Percentiles rank a stretch among this genome's conserved stretches.
Evolutionary conservation across 2,113 vertebrate species (phyloP).

Genomic region (Coturnix japonica): DNA sequence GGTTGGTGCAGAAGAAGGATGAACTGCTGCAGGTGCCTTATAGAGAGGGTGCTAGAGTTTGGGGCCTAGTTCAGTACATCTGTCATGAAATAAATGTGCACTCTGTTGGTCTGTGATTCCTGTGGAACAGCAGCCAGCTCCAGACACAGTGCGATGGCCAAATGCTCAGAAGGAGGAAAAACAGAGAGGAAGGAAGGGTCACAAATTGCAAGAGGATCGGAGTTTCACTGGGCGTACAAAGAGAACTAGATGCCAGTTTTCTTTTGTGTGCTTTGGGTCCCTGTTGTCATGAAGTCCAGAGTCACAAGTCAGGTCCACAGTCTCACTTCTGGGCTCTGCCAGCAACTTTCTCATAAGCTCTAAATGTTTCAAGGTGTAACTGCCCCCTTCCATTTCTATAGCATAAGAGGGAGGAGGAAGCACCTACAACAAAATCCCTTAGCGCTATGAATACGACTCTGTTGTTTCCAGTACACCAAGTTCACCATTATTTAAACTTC

Average conservation of each 20-base stretch:
- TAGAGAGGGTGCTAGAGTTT: not conserved
- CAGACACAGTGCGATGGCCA: not conserved
- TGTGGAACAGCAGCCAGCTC: not conserved
- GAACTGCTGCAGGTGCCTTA: not conserved
- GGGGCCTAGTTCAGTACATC: not conserved
- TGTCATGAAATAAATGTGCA: not conserved
- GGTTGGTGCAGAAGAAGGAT: not conserved
- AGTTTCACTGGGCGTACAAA: not conserved
- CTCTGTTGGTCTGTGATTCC: not conserved
- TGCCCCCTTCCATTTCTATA: not conserved
- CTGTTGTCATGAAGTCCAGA: not conserved
- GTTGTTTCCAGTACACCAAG: not conserved
- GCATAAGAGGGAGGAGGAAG: not conserved
- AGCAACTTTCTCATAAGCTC: not conserved
- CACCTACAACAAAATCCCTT: not conserved
- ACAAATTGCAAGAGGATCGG: not conserved
- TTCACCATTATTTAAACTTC: not conserved
- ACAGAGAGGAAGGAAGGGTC: not conserved
- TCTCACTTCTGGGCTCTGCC: not conserved
- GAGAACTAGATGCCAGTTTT: not conserved
- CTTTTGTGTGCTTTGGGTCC: not conserved
- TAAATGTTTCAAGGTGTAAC: not conserved
- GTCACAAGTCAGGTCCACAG: fast-evolving
- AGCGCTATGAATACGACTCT: not conserved
- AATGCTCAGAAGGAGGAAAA: not conserved